A percentile compares a stretch with the other conserved stretches of the same genome.
These are phyloP conservation scores for Tachycineta bicolor DNA, from an alignment of 2,113 vertebrate species.

Conservation along the genomic window DNA sequence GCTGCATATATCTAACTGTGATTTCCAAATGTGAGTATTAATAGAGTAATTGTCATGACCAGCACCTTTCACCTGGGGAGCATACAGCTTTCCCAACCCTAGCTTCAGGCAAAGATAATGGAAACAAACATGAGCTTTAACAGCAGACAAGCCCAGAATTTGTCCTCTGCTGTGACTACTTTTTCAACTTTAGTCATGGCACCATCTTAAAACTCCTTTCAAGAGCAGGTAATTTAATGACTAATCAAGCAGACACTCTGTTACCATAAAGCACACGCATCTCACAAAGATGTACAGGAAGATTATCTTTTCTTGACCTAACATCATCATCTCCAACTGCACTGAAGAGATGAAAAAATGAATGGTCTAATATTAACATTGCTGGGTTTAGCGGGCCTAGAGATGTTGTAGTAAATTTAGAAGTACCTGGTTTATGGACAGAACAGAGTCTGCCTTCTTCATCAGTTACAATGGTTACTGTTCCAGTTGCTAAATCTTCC, in stretches of 20 bases:
- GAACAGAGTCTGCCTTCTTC: slow-evolving; percentile 87
- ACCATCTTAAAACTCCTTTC: background rate
- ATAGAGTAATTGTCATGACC: background rate
- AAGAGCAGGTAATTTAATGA: background rate
- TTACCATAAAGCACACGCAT: background rate
- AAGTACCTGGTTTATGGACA: slow-evolving; percentile 91
- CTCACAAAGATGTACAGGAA: background rate
- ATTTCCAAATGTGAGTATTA: background rate
- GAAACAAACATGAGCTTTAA: background rate
- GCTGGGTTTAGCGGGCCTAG: too few relatives aligned
- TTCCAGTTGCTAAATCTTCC: slow-evolving; percentile 85
- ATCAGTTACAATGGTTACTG: slow-evolving; percentile 87
- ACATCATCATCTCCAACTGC: background rate
- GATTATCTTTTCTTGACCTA: background rate
- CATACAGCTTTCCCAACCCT: background rate
- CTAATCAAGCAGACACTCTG: background rate
- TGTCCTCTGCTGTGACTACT: background rate
- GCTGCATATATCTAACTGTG: background rate
- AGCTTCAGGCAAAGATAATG: background rate
- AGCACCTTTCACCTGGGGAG: background rate
- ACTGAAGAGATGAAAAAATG: too few relatives aligned
- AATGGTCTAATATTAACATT: too few relatives aligned
- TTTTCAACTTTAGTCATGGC: background rate
- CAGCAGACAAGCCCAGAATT: background rate
- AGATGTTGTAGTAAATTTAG: background rate